A percentile compares a stretch with the other conserved stretches of the same genome.
Conservation (phyloP, 2,797 vertebrate species). For the Rhinophrynus dorsalis region DNA sequence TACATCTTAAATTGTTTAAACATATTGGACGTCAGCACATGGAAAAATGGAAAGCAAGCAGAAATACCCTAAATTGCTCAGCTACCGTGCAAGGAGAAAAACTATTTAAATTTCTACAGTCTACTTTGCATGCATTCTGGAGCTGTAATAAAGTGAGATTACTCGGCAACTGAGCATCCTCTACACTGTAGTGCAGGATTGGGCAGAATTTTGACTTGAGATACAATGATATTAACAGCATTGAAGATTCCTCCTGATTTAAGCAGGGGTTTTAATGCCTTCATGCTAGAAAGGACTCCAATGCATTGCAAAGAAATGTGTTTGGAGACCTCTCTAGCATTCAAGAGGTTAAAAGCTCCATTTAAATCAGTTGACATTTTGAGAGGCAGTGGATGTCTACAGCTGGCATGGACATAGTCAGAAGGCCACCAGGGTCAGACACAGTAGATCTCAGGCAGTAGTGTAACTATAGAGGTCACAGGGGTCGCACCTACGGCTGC, state of each 20-base stretch:
- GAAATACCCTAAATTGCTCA: conserved; percentile 5
- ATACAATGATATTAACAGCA: background rate
- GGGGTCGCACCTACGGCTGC: too few species aligned
- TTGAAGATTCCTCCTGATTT: too few species aligned
- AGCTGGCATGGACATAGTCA: too few species aligned
- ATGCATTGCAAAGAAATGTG: background rate
- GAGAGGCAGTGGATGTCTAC: too few species aligned
- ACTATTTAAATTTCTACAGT: background rate
- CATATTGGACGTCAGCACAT: conserved; percentile 32
- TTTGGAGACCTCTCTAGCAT: too few species aligned
- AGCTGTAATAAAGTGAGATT: conserved; percentile 13
- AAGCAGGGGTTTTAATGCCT: too few species aligned
- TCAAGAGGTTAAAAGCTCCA: too few species aligned
- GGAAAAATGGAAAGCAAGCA: conserved; percentile 21
- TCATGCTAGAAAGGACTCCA: background rate
- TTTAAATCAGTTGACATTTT: too few species aligned
- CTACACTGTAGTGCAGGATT: background rate
- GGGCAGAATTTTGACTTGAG: too few species aligned
- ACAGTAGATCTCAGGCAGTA: too few species aligned
- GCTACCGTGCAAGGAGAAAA: background rate
- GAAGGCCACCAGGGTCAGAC: too few species aligned
- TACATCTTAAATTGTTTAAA: conserved; percentile 3
- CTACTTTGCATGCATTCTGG: conserved; percentile 12
- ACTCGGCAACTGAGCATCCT: conserved; percentile 2
- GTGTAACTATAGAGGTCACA: too few species aligned